phyloP scores from a whole-genome alignment of 2,888 invertebrate species.

The Campoplex nolae region DNA sequence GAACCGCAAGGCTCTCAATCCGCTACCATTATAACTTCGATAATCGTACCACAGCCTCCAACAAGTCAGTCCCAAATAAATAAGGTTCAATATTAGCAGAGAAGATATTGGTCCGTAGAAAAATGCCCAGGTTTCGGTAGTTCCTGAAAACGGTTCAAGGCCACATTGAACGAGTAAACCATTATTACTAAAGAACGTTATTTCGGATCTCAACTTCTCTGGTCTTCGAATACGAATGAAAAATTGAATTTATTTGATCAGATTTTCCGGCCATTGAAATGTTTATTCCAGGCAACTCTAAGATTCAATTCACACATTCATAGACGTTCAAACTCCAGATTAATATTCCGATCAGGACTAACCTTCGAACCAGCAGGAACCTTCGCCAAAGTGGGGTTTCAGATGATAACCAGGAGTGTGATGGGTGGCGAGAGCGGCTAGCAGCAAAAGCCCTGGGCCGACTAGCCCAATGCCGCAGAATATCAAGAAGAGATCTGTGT shows the following conservation, averaged over 20 bases:
- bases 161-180: not conserved
- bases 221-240: not conserved
- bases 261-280: not conserved
- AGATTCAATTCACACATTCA: not conserved
- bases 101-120: conserved; percentile 89
- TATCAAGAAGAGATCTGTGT: conserved; percentile 85
- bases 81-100: conserved; percentile 86
- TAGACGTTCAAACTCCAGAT: not conserved
- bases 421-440: conserved; percentile 86
- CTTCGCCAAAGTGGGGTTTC: conserved; percentile 87
- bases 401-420: conserved; percentile 86
- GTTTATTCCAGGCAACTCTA: not conserved
- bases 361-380: conserved; percentile 89
- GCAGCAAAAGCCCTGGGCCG: conserved; percentile 86
- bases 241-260: not conserved
- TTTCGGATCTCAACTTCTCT: no score
- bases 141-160: conserved; percentile 83
- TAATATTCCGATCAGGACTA: conserved; percentile 70
- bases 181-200: no score
- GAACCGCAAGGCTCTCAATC: conserved; percentile 82
- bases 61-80: conserved; percentile 87
- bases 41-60: conserved; percentile 86
- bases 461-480: conserved; percentile 88
- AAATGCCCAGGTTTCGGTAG: conserved; percentile 87
- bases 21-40: conserved; percentile 85